Evolutionary conservation across 1,140 invertebrate genomes (phyloP).

Genomic region (Homalodisca vitripennis): DNA sequence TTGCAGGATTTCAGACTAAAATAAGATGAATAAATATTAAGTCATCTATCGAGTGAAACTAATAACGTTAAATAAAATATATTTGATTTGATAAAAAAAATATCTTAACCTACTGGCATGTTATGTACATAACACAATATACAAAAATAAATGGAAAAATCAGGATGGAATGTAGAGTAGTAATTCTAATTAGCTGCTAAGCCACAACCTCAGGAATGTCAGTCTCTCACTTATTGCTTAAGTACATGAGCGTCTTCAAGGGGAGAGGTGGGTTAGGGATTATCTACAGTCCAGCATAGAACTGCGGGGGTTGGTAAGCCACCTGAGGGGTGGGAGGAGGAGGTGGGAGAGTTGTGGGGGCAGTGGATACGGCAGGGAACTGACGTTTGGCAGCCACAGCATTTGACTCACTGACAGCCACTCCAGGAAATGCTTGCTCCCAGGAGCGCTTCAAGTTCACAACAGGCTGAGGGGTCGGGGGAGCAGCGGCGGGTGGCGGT

Average conservation of each 20-base stretch:
- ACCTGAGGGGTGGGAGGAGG: neutral
- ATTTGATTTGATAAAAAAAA: neutral
- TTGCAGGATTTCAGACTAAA: no score
- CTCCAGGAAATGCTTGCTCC: slow-evolving; percentile 40
- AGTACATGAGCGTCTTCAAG: slow-evolving; percentile 6
- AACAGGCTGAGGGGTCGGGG: neutral
- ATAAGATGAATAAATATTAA: no score
- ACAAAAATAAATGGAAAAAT: slow-evolving; percentile 9
- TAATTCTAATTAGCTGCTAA: slow-evolving; percentile 17
- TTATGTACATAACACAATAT: slow-evolving; percentile 6
- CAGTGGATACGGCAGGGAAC: neutral
- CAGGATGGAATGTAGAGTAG: slow-evolving; percentile 16
- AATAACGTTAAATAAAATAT: slow-evolving; percentile 10
- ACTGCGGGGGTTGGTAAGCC: slow-evolving; percentile 29
- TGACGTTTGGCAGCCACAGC: slow-evolving; percentile 26
- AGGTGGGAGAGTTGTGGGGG: neutral
- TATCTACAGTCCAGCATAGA: slow-evolving; percentile 28
- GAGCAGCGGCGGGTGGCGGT: slow-evolving; percentile 12
- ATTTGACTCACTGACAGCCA: slow-evolving; percentile 35
- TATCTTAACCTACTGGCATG: neutral
- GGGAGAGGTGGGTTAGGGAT: neutral
- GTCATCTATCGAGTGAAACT: neutral
- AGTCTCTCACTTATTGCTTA: slow-evolving; percentile 25
- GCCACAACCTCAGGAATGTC: slow-evolving; percentile 18
- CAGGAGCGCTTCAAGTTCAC: slow-evolving; percentile 37